These are phyloP conservation scores for Xiphophorus maculatus DNA, from an alignment of 2,113 vertebrate species.

Conservation along the genomic window DNA sequence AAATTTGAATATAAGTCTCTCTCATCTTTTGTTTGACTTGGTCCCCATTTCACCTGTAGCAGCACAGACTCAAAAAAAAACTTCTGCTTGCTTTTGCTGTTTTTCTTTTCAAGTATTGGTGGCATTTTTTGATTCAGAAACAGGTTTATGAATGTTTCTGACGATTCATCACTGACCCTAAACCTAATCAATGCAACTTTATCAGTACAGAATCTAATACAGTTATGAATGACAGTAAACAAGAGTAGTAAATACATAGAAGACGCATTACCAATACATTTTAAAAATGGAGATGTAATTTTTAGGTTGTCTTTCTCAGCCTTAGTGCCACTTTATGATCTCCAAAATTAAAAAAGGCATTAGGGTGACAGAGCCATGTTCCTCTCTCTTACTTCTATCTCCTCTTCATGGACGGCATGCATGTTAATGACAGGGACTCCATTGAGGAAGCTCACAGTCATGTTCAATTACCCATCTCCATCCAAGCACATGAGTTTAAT, in stretches of 20 bases:
- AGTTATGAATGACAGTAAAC: not conserved
- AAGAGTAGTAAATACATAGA: not conserved
- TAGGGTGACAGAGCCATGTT: constrained; percentile 29
- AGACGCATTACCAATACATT: not conserved
- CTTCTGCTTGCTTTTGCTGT: too few species aligned
- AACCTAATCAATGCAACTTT: not conserved
- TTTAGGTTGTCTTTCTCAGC: not conserved
- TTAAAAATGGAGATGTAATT: not conserved
- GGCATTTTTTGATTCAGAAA: too few species aligned
- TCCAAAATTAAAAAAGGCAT: constrained; percentile 17
- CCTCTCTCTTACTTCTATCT: constrained; percentile 38
- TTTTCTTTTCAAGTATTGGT: too few species aligned
- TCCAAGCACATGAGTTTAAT: constrained; percentile 54
- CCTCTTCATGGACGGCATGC: constrained; percentile 22
- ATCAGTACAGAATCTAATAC: not conserved
- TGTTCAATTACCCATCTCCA: constrained; percentile 70
- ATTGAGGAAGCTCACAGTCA: constrained; percentile 62
- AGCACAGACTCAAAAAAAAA: not conserved
- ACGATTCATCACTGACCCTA: not conserved
- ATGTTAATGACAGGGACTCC: constrained; percentile 69
- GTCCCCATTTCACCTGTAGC: not conserved
- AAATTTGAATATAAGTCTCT: too few species aligned
- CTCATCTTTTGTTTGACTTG: too few species aligned
- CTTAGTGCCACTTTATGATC: constrained; percentile 20
- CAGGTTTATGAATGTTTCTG: not conserved